Conservation (phyloP, 92 coral and sea anemone species). For the Actinernus sp. region DNA sequence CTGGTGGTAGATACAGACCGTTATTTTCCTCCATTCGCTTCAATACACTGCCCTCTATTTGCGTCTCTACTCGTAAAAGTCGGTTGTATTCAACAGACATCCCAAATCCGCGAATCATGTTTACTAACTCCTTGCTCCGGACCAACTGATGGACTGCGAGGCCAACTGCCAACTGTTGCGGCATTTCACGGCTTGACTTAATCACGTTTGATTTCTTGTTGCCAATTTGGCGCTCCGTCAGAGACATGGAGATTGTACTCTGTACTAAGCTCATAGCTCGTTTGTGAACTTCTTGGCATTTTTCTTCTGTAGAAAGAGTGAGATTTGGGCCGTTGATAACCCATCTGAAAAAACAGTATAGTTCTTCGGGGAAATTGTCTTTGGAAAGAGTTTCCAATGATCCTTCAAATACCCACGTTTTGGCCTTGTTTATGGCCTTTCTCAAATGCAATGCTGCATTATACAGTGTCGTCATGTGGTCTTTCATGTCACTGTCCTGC, state of each 20-base stretch:
- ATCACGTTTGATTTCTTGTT: slow-evolving; percentile 36
- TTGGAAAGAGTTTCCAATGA: neutral
- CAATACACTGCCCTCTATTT: slow-evolving; percentile 43
- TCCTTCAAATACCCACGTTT: slow-evolving; percentile 28
- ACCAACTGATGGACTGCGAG: slow-evolving; percentile 38
- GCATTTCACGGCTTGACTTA: slow-evolving; percentile 39
- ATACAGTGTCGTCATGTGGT: neutral
- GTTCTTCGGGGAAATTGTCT: slow-evolving; percentile 3
- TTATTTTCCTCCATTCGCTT: slow-evolving; percentile 49
- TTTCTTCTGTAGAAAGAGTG: too few relatives aligned
- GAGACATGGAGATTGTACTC: slow-evolving; percentile 39
- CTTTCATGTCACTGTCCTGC: neutral
- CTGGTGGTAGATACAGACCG: slow-evolving; percentile 57
- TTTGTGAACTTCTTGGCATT: slow-evolving; percentile 48
- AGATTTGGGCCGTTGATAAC: neutral
- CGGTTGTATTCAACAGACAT: slow-evolving; percentile 66
- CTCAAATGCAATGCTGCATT: neutral
- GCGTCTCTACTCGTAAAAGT: slow-evolving; percentile 50
- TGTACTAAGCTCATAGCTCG: slow-evolving; percentile 56
- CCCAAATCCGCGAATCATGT: slow-evolving; percentile 58
- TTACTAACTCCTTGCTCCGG: slow-evolving; percentile 38
- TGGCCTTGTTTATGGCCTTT: slow-evolving; percentile 29
- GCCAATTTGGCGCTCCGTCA: slow-evolving; percentile 46
- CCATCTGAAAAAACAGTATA: slow-evolving; percentile 17
- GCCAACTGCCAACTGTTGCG: slow-evolving; percentile 53